Evolutionary conservation across 2,888 invertebrate genomes (phyloP).

Genomic region (Caradrina kadenii): DNA sequence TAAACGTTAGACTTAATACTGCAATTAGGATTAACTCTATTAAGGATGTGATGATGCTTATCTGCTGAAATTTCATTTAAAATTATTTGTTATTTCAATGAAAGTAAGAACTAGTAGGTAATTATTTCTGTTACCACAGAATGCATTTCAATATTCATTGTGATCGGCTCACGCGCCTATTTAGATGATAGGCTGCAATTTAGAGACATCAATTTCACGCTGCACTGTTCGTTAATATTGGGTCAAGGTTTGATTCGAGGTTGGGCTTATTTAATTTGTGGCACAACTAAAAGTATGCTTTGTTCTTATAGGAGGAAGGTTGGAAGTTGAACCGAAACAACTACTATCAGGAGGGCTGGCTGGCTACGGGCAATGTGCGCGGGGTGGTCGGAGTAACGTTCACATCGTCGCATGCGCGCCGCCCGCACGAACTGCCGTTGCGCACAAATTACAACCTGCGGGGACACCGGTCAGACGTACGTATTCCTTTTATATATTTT

Average conservation of each 20-base stretch:
- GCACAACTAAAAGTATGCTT: constrained; percentile 36
- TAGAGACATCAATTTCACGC: constrained; percentile 39
- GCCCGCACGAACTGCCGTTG: constrained; percentile 95
- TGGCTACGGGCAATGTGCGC: constrained; percentile 98
- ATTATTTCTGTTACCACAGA: constrained; percentile 8
- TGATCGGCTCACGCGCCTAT: constrained; percentile 28
- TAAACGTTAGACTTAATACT: background rate
- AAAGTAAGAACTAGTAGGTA: background rate
- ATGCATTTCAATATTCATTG: constrained; percentile 32
- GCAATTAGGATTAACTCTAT: background rate
- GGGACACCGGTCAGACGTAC: constrained; percentile 98
- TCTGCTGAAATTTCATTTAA: background rate
- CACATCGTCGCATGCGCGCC: constrained; percentile 97
- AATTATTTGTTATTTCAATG: too few relatives aligned
- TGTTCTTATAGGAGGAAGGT: constrained; percentile 94
- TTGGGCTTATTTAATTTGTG: constrained; percentile 29
- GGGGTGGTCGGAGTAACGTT: constrained; percentile 99
- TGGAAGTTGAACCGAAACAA: constrained; percentile 98
- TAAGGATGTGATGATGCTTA: background rate
- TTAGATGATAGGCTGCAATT: constrained; percentile 36
- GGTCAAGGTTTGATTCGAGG: constrained; percentile 53
- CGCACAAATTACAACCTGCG: constrained; percentile 99
- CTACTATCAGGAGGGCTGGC: constrained; percentile 99
- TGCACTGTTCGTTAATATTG: constrained; percentile 42
- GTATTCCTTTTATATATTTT: constrained; percentile 64